Evolutionary conservation across 2,797 vertebrate genomes (phyloP).

Genomic region (Bryconaethiops microstoma): DNA sequence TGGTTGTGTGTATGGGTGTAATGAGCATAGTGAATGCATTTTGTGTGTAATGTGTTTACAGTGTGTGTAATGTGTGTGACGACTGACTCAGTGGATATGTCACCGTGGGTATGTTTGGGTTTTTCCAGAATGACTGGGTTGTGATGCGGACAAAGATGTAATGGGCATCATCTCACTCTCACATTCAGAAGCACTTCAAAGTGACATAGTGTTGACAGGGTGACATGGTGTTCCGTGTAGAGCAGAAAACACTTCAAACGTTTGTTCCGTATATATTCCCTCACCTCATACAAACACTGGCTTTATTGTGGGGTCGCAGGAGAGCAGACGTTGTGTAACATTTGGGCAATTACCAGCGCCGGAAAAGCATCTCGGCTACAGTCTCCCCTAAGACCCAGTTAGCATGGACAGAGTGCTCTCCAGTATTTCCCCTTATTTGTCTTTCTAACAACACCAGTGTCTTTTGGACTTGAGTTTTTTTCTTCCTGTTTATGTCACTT

Average conservation of each 20-base stretch:
- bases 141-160: neutral
- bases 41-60: conserved; percentile 18
- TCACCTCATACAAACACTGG: neutral
- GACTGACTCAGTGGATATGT: conserved; percentile 8
- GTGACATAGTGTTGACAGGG: neutral
- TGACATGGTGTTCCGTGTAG: neutral
- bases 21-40: conserved; percentile 10
- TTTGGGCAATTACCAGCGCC: conserved; percentile 6
- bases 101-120: conserved; percentile 36
- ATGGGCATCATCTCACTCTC: conserved; percentile 9
- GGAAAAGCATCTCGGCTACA: conserved; percentile 35
- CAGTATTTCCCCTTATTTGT: conserved; percentile 44
- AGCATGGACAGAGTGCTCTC: conserved; percentile 33
- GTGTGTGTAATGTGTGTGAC: conserved; percentile 21
- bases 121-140: conserved; percentile 36
- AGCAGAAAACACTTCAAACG: neutral
- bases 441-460: conserved; percentile 71
- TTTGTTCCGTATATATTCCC: no score
- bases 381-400: conserved; percentile 24
- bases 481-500: conserved; percentile 70
- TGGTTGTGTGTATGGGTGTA: conserved; percentile 18
- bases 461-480: conserved; percentile 60
- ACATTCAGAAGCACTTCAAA: conserved; percentile 15
- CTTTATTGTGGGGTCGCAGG: neutral
- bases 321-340: neutral